Conservation (phyloP, 2,113 vertebrate genomes). For the Tachysurus vachellii region DNA sequence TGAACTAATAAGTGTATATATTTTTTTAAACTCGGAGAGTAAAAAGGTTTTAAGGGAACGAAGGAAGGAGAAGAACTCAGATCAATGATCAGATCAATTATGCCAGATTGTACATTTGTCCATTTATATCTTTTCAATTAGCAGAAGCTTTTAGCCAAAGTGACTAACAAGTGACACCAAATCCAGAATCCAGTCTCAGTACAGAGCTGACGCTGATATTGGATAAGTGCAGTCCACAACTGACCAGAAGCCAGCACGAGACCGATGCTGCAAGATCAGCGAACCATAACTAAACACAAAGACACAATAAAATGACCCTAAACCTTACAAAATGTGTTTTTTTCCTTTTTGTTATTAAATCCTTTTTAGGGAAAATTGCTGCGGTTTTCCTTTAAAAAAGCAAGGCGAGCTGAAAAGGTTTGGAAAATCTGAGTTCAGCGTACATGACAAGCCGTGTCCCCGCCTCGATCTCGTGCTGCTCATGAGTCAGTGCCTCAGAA, state of each 20-base stretch:
- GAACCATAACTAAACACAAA: background rate
- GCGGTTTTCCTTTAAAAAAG: background rate
- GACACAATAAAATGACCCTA: background rate
- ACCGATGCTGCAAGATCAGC: background rate
- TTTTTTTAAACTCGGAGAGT: background rate
- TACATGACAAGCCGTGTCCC: slow-evolving; percentile 6
- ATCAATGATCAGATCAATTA: background rate
- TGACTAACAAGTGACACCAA: background rate
- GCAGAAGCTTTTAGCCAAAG: background rate
- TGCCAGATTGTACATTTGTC: background rate
- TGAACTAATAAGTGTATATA: background rate
- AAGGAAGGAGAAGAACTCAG: background rate
- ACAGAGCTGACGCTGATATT: background rate
- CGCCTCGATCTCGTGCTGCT: background rate
- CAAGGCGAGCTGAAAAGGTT: slow-evolving; percentile 1
- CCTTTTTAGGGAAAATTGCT: background rate
- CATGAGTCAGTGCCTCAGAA: background rate
- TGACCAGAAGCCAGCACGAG: background rate
- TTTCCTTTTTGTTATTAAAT: slow-evolving; percentile 1
- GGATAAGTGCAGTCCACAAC: background rate
- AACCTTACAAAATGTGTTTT: slow-evolving; percentile 9
- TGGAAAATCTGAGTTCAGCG: slow-evolving; percentile 7
- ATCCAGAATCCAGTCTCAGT: background rate
- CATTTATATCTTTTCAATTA: background rate
- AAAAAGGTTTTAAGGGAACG: too few species aligned